These are phyloP conservation scores for Monopterus albus DNA, from an alignment of 2,113 vertebrate species.

Conservation along the genomic window DNA sequence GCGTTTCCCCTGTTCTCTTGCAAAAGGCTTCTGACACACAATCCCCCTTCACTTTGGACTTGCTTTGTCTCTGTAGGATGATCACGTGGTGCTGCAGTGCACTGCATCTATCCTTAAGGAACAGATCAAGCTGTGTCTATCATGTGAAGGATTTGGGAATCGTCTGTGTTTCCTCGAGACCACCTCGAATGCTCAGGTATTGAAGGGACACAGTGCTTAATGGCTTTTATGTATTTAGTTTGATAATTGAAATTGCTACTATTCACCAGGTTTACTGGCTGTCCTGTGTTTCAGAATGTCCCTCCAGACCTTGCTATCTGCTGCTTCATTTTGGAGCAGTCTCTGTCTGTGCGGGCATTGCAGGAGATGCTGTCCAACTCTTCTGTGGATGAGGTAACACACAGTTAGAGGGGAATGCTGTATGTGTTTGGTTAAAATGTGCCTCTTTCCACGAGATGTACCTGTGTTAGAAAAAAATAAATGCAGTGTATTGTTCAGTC, in stretches of 20 bases:
- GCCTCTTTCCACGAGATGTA: not conserved
- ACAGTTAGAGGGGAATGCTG: too few relatives aligned
- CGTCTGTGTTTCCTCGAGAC: constrained; percentile 91
- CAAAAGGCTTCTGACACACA: too few relatives aligned
- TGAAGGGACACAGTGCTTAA: not conserved
- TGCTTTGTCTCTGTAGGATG: constrained; percentile 73
- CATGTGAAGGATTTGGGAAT: constrained; percentile 93
- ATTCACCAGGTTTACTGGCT: not conserved
- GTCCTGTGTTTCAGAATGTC: constrained; percentile 83
- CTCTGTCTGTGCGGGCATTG: constrained; percentile 90
- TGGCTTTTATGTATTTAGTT: not conserved
- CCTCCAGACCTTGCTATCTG: constrained; percentile 93
- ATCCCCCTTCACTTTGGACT: not conserved
- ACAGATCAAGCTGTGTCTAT: constrained; percentile 91
- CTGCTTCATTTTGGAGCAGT: constrained; percentile 92
- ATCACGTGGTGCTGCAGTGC: constrained; percentile 92
- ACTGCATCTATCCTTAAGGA: constrained; percentile 90
- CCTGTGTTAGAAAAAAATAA: not conserved
- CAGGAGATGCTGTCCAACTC: constrained; percentile 92
- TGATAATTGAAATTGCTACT: not conserved
- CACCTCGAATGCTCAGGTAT: constrained; percentile 92
- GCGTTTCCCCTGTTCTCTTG: too few relatives aligned
- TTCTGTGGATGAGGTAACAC: constrained; percentile 80
- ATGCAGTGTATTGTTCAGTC: not conserved
- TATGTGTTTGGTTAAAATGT: not conserved